phyloP scores from a whole-genome alignment of 1,140 invertebrate genomes.

The Zophobas morio region DNA sequence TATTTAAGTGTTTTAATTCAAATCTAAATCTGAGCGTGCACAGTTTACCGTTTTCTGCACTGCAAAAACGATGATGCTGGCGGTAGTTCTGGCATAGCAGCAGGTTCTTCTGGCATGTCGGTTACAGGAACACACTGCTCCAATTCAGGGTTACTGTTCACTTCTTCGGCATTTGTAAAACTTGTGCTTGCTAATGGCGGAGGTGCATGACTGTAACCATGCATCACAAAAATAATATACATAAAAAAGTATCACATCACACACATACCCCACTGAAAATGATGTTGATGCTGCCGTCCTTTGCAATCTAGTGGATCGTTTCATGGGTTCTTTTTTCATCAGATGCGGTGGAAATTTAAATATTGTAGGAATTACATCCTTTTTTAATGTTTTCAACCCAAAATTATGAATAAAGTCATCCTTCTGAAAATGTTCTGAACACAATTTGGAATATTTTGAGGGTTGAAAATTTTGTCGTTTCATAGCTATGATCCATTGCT shows the following conservation, averaged over 20 bases:
- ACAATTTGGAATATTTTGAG: constrained; percentile 18
- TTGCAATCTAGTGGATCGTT: constrained; percentile 7
- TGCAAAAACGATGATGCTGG: not conserved
- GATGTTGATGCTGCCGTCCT: not conserved
- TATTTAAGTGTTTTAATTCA: not conserved
- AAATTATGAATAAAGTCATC: constrained; percentile 2
- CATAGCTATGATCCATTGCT: constrained; percentile 8
- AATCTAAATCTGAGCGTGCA: not conserved
- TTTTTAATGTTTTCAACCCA: not conserved
- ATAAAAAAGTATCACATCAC: not conserved
- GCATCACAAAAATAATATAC: not conserved
- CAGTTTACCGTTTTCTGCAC: constrained; percentile 10
- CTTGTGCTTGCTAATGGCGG: not conserved
- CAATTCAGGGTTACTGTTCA: not conserved
- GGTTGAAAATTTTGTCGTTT: constrained; percentile 13
- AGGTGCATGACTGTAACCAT: no score
- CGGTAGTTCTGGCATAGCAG: not conserved
- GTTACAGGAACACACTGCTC: not conserved
- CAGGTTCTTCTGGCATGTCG: not conserved
- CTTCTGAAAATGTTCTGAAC: constrained; percentile 14
- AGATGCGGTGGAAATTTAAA: constrained; percentile 16
- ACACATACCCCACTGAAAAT: not conserved
- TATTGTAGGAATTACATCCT: not conserved
- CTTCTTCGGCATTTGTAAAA: not conserved
- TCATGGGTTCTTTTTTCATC: not conserved